Conservation (phyloP, 1,140 invertebrate species). For the Reticulitermes speratus region DNA sequence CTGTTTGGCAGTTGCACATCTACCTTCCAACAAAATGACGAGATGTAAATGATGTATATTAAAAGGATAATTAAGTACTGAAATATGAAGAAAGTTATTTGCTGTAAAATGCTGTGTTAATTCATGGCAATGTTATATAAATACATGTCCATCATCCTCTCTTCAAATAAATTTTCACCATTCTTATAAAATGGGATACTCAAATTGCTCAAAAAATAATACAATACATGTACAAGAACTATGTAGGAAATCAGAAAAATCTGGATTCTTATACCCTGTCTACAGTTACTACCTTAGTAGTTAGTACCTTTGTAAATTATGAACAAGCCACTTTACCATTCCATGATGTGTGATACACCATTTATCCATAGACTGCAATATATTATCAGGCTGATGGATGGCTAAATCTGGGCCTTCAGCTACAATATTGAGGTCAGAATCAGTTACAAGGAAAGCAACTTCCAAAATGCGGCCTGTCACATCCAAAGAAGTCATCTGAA, state of each 20-base stretch:
- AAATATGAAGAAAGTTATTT: too few species aligned
- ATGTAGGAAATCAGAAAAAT: neutral
- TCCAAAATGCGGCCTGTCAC: conserved; percentile 81
- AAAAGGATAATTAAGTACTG: too few species aligned
- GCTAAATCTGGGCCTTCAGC: conserved; percentile 77
- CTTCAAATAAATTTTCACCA: too few species aligned
- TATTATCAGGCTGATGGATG: conserved; percentile 72
- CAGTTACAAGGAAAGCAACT: conserved; percentile 84
- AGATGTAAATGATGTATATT: too few species aligned
- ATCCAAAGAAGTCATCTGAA: conserved; percentile 78
- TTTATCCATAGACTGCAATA: conserved; percentile 75
- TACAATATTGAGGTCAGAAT: conserved; percentile 74
- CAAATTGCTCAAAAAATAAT: neutral
- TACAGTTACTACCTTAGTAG: too few species aligned
- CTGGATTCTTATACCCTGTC: neutral
- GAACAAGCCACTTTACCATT: conserved; percentile 11
- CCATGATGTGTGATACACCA: conserved; percentile 81
- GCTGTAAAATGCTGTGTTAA: too few species aligned
- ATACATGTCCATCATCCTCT: too few species aligned
- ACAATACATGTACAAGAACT: neutral
- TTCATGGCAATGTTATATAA: too few species aligned
- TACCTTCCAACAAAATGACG: too few species aligned
- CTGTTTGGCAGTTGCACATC: neutral
- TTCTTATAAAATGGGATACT: too few species aligned
- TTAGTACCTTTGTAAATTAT: too few species aligned